These are phyloP conservation scores for Emydura subglobosa DNA, from an alignment of 2,113 vertebrate genomes.

Conservation along the genomic window DNA sequence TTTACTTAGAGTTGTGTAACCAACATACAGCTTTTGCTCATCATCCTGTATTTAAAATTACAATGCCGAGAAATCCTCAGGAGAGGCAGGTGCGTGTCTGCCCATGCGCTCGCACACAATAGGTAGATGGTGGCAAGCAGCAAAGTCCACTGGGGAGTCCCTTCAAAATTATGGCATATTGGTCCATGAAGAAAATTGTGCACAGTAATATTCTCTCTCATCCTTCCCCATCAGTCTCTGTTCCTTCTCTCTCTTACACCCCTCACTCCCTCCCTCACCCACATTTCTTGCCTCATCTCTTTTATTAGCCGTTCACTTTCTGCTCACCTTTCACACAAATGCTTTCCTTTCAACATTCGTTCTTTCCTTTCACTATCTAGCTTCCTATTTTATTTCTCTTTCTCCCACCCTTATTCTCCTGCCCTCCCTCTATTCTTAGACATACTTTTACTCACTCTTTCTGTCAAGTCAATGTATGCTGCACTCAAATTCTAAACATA, in stretches of 20 bases:
- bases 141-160: accelerated
- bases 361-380: not conserved
- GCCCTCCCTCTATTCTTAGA: not conserved
- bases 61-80: not conserved
- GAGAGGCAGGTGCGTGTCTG: not conserved
- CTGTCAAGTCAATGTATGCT: accelerated
- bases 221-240: not conserved
- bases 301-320: not conserved
- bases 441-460: not conserved
- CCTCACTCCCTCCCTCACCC: not conserved
- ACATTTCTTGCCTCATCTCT: not conserved
- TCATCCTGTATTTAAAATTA: not conserved
- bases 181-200: not conserved
- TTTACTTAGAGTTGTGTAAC: not conserved
- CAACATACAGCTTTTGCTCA: not conserved
- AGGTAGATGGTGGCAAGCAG: not conserved
- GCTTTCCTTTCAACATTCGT: not conserved
- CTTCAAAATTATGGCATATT: not conserved
- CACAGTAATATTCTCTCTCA: not conserved
- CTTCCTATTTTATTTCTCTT: not conserved
- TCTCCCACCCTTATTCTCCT: not conserved
- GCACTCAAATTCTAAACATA: not conserved
- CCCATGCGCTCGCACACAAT: not conserved
- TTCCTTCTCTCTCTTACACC: not conserved
- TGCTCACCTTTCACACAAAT: not conserved